These are phyloP conservation scores for Trichogramma pretiosum DNA, from an alignment of 1,140 invertebrate species.

Conservation along the genomic window DNA sequence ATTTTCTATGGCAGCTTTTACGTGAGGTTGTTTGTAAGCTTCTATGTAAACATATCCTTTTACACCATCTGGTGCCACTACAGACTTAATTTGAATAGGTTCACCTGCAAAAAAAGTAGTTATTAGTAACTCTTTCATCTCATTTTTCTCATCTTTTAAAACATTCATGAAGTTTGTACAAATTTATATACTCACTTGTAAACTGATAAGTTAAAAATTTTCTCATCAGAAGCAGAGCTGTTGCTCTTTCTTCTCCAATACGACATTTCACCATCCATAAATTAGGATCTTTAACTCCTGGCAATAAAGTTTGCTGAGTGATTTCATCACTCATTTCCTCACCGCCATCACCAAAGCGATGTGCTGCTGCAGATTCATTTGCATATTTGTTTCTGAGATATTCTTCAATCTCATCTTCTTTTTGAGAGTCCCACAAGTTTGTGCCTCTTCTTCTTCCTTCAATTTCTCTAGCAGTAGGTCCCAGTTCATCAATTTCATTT, in stretches of 20 bases:
- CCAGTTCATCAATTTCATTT: constrained; percentile 81
- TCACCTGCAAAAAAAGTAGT: constrained; percentile 52
- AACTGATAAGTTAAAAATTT: constrained; percentile 87
- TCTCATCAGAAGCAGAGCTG: constrained; percentile 83
- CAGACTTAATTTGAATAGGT: constrained; percentile 92
- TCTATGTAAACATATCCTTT: constrained; percentile 98
- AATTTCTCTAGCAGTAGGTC: constrained; percentile 85
- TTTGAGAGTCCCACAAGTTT: constrained; percentile 82
- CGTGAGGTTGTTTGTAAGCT: constrained; percentile 95
- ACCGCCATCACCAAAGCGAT: constrained; percentile 86
- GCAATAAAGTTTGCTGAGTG: constrained; percentile 90
- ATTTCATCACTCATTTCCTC: constrained; percentile 98
- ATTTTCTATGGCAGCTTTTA: constrained; percentile 88
- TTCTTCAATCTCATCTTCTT: constrained; percentile 94
- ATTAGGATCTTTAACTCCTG: constrained; percentile 96
- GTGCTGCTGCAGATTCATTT: constrained; percentile 64
- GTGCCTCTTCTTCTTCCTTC: constrained; percentile 80
- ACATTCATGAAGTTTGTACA: no score
- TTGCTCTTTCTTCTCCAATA: constrained; percentile 92
- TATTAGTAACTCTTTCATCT: no score
- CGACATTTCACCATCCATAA: constrained; percentile 98
- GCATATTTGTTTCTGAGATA: constrained; percentile 93
- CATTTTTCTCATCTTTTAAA: no score
- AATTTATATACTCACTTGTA: constrained; percentile 17
- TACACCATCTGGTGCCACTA: constrained; percentile 92